Evolutionary conservation across 2,888 invertebrate species (phyloP).

Genomic region (Venusia cambrica): DNA sequence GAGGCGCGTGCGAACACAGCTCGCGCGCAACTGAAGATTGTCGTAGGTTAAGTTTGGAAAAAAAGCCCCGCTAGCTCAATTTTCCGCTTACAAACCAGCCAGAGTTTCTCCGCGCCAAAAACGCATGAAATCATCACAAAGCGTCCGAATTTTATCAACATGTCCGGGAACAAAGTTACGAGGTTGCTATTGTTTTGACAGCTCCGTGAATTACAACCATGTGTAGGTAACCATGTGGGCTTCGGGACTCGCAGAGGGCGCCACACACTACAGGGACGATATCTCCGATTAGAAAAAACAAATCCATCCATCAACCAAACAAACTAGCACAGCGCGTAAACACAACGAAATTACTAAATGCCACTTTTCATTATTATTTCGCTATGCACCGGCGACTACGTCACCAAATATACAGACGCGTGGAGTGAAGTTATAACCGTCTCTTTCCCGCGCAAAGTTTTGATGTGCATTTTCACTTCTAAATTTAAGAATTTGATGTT

Average conservation of each 20-base stretch:
- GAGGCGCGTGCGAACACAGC: conserved; percentile 67
- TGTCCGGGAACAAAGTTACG: conserved; percentile 35
- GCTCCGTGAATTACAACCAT: conserved; percentile 54
- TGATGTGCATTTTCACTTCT: conserved; percentile 55
- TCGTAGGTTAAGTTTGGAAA: conserved; percentile 76
- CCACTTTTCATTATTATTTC: conserved; percentile 80
- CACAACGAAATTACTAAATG: conserved; percentile 78
- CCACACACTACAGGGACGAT: conserved; percentile 38
- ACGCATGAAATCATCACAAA: conserved; percentile 43
- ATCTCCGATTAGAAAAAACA: conserved; percentile 41
- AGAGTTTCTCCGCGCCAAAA: conserved; percentile 58
- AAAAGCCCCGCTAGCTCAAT: conserved; percentile 73
- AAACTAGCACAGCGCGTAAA: conserved; percentile 79
- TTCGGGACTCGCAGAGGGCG: conserved; percentile 59
- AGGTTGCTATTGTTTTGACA: conserved; percentile 67
- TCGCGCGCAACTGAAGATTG: conserved; percentile 78
- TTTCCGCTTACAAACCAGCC: conserved; percentile 60
- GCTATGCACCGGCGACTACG: conserved; percentile 75
- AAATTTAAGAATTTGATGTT: conserved; percentile 57
- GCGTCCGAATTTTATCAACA: conserved; percentile 30
- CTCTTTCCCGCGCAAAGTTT: conserved; percentile 59
- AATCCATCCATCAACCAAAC: conserved; percentile 60
- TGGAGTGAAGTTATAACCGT: conserved; percentile 50
- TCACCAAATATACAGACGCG: conserved; percentile 67
- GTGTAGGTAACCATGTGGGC: conserved; percentile 45